Evolutionary conservation across 2,797 vertebrate species (phyloP).

Genomic region (Semotilus atromaculatus): DNA sequence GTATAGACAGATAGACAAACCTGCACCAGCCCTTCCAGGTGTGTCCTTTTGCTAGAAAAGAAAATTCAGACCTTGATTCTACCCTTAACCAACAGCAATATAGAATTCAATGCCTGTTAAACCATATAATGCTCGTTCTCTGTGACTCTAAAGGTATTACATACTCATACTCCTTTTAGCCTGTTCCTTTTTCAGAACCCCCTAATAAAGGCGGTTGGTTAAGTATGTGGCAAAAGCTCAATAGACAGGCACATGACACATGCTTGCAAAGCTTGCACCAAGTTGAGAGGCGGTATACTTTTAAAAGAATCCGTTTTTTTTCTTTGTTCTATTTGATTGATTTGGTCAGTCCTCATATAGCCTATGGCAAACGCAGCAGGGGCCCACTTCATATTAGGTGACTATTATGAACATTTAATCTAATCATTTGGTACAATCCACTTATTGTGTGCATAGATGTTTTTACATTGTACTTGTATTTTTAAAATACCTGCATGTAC

Average conservation of each 20-base stretch:
- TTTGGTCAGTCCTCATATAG: not conserved
- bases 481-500: not conserved
- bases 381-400: not conserved
- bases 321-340: slow-evolving; percentile 5
- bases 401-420: not conserved
- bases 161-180: not conserved
- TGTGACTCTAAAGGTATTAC: not conserved
- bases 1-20: slow-evolving; percentile 50
- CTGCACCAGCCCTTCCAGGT: slow-evolving; percentile 50
- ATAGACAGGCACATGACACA: slow-evolving; percentile 44
- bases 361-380: not conserved
- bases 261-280: slow-evolving; percentile 50
- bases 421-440: not conserved
- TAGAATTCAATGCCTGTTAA: not conserved
- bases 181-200: slow-evolving; percentile 2
- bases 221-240: slow-evolving; percentile 21
- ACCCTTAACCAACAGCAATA: not conserved
- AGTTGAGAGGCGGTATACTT: slow-evolving; percentile 47
- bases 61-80: slow-evolving; percentile 11
- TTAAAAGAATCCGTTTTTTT: not conserved
- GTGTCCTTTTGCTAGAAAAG: slow-evolving; percentile 29
- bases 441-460: not conserved
- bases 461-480: not conserved
- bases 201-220: slow-evolving; percentile 22
- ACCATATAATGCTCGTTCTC: slow-evolving; percentile 1